Percentiles rank a stretch among this genome's conserved stretches.
Conservation (phyloP, 1,140 invertebrate genomes). For the Stenopsyche tienmushanensis region DNA sequence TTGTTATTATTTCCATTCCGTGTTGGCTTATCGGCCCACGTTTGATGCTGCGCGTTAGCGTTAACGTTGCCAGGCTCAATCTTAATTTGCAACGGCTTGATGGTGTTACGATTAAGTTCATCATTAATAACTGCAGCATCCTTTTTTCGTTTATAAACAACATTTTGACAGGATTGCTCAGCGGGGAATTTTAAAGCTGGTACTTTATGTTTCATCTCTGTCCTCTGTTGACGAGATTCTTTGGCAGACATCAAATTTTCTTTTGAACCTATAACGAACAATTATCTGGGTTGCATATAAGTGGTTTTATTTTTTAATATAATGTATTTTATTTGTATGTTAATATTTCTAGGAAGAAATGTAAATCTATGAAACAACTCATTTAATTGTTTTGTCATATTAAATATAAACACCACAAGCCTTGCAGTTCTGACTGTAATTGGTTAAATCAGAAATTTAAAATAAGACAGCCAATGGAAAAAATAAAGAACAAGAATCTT, state of each 20-base stretch:
- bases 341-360: too few species aligned
- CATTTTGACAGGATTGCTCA: constrained; percentile 23
- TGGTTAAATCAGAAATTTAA: too few species aligned
- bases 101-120: constrained; percentile 28
- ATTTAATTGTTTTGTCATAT: too few species aligned
- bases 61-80: constrained; percentile 34
- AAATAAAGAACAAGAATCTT: too few species aligned
- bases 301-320: too few species aligned
- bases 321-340: too few species aligned
- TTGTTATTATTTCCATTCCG: constrained; percentile 24
- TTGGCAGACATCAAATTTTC: constrained; percentile 34
- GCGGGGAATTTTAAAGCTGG: constrained; percentile 12
- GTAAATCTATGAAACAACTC: too few species aligned
- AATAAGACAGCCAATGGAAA: too few species aligned
- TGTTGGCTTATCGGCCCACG: constrained; percentile 43
- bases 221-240: constrained; percentile 19
- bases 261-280: constrained; percentile 35
- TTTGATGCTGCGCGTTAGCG: constrained; percentile 41
- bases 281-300: background rate
- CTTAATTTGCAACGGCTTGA: constrained; percentile 18
- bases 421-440: too few species aligned
- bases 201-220: constrained; percentile 32
- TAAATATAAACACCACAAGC: too few species aligned
- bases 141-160: constrained; percentile 31
- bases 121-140: constrained; percentile 6